Evolutionary conservation across 2,888 invertebrate genomes (phyloP).

Genomic region (Scaptodrosophila latifasciaeformis): DNA sequence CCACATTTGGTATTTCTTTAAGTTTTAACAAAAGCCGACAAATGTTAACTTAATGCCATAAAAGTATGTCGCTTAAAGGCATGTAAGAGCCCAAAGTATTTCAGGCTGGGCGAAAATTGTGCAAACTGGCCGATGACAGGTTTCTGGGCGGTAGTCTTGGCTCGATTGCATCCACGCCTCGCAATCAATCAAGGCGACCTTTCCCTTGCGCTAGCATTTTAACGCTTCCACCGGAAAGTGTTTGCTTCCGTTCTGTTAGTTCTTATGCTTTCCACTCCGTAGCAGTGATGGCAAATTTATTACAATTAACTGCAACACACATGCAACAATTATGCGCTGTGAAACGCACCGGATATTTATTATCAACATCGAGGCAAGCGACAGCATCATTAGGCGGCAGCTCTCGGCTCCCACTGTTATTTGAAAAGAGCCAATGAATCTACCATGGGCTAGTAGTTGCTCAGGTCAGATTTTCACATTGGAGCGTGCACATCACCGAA

Average conservation of each 20-base stretch:
- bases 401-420: too few relatives aligned
- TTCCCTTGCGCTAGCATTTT: neutral
- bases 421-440: too few relatives aligned
- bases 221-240: conserved; percentile 60
- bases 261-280: conserved; percentile 21
- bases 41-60: conserved; percentile 17
- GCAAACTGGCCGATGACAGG: neutral
- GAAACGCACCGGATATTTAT: conserved; percentile 51
- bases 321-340: conserved; percentile 53
- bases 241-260: conserved; percentile 58
- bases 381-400: conserved; percentile 57
- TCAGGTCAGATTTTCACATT: too few relatives aligned
- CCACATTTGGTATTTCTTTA: conserved; percentile 40
- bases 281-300: conserved; percentile 58
- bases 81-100: too few relatives aligned
- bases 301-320: conserved; percentile 63
- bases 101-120: too few relatives aligned
- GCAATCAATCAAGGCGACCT: conserved; percentile 43
- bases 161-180: conserved; percentile 12
- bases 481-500: too few relatives aligned
- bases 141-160: neutral
- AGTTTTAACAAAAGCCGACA: conserved; percentile 52
- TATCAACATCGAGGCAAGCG: conserved; percentile 38
- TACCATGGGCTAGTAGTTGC: too few relatives aligned
- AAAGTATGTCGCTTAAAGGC: conserved; percentile 40